Conservation (phyloP, 2,113 vertebrate genomes). For the Anguilla japonica region DNA sequence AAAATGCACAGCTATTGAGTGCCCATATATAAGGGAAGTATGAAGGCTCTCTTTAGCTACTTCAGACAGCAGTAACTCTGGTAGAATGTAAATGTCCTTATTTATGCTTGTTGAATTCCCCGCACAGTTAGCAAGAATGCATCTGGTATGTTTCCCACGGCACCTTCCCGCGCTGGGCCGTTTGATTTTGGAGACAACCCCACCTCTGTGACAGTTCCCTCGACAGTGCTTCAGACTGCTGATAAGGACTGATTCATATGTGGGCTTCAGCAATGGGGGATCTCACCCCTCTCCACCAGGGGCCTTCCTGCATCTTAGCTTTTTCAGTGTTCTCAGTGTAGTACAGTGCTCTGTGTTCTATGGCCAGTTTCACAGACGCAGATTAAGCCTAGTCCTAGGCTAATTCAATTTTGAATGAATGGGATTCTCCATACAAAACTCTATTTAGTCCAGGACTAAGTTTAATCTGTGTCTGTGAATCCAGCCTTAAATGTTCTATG, state of each 20-base stretch:
- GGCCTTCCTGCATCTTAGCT: not conserved
- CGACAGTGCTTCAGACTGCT: not conserved
- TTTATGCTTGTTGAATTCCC: not conserved
- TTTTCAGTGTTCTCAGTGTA: not conserved
- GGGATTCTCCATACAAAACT: no score
- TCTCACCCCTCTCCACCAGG: not conserved
- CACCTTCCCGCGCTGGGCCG: not conserved
- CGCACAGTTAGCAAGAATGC: not conserved
- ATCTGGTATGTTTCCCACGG: not conserved
- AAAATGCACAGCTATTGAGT: not conserved
- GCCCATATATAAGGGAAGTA: not conserved
- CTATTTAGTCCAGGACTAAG: no score
- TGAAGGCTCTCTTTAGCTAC: not conserved
- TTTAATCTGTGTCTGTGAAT: no score
- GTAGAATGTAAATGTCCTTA: not conserved
- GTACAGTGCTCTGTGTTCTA: no score
- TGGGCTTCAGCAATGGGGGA: not conserved
- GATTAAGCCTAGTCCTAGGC: no score
- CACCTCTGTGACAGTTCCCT: not conserved
- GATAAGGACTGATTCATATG: not conserved
- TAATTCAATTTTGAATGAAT: no score
- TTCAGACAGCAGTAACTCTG: not conserved
- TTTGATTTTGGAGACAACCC: not conserved
- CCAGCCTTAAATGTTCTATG: no score
- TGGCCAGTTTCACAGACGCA: no score